Percentiles rank a stretch among this genome's conserved stretches.
phyloP scores from a whole-genome alignment of 2,113 vertebrate genomes.

The Gallinago undulata region DNA sequence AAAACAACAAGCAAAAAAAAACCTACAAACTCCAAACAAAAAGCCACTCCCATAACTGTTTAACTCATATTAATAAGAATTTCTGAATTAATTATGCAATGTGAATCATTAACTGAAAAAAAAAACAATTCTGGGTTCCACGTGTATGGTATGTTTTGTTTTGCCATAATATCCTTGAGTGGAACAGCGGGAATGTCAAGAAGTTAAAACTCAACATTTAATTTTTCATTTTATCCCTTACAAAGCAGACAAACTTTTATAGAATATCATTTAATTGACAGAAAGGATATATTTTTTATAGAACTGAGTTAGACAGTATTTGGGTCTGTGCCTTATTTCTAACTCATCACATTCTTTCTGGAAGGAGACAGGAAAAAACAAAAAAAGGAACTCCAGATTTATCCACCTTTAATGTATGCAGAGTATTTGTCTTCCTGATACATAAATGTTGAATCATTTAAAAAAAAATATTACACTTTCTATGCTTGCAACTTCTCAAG shows the following conservation, averaged over 20 bases:
- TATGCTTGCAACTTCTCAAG: not conserved
- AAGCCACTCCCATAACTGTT: not conserved
- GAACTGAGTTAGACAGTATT: not conserved
- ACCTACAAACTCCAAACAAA: fast-evolving
- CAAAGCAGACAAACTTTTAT: not conserved
- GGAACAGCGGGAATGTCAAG: not conserved
- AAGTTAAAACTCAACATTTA: not conserved
- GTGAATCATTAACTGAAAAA: not conserved
- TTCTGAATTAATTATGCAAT: not conserved
- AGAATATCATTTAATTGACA: not conserved
- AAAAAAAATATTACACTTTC: not conserved
- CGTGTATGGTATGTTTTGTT: not conserved
- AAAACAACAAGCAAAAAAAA: not conserved
- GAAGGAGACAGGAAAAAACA: not conserved
- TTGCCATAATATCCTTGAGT: not conserved
- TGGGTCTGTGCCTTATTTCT: not conserved
- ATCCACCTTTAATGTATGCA: not conserved
- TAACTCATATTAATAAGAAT: not conserved
- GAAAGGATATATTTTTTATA: not conserved
- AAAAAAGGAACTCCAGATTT: not conserved
- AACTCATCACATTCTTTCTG: not conserved
- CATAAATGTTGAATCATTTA: not conserved
- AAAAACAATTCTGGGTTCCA: not conserved
- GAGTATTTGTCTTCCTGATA: not conserved
- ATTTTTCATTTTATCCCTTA: not conserved